phyloP scores from a whole-genome alignment of 2,113 vertebrate species.

The Cyanistes caeruleus region DNA sequence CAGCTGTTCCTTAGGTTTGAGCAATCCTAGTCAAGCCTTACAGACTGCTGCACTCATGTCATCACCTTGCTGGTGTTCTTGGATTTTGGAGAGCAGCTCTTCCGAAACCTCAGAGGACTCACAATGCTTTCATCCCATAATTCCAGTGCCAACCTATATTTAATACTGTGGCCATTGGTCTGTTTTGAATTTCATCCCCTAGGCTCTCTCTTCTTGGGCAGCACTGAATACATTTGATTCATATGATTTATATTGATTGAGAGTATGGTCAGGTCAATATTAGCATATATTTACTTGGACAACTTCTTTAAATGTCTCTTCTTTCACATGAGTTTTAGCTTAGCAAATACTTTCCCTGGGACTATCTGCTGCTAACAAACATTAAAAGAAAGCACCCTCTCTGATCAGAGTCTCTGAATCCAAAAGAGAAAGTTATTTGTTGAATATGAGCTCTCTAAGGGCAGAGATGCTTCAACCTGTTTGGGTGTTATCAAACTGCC shows the following conservation, averaged over 20 bases:
- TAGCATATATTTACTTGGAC: background rate
- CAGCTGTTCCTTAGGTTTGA: background rate
- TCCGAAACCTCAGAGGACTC: background rate
- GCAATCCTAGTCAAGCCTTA: background rate
- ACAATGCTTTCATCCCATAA: background rate
- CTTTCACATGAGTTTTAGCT: background rate
- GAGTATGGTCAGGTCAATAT: background rate
- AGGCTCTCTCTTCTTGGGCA: background rate
- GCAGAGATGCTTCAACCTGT: background rate
- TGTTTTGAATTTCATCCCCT: background rate
- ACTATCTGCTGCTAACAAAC: background rate
- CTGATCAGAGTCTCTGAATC: background rate
- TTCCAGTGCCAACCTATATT: background rate
- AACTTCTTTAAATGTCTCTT: background rate
- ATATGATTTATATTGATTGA: background rate
- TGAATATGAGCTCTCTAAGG: background rate
- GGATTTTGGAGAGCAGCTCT: background rate
- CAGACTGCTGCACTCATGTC: background rate
- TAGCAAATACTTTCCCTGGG: background rate
- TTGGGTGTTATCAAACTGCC: background rate
- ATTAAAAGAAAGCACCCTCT: background rate
- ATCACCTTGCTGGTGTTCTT: background rate
- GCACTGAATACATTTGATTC: background rate
- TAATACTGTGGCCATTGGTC: background rate
- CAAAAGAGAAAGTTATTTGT: background rate